Evolutionary conservation across 2,113 vertebrate species (phyloP).

Genomic region (Danio rerio): GRCz12tu NC_133189.1:33102501-33103000

Average conservation of each 20-base stretch:
- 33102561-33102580: slow-evolving; percentile 15
- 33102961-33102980: slow-evolving; percentile 64
- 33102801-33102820: slow-evolving; percentile 78
- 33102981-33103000: slow-evolving; percentile 45
- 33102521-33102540: not conserved
- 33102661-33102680: slow-evolving; percentile 70
- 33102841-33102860: slow-evolving; percentile 63
- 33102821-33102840: slow-evolving; percentile 75
- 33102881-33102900: slow-evolving; percentile 57
- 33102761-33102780: slow-evolving; percentile 39
- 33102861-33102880: slow-evolving; percentile 26
- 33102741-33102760: slow-evolving; percentile 24
- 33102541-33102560: not conserved
- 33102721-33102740: not conserved
- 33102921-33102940: slow-evolving; percentile 71
- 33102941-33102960: slow-evolving; percentile 64
- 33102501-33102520: slow-evolving; percentile 10
- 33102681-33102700: slow-evolving; percentile 74
- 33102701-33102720: slow-evolving; percentile 56
- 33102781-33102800: slow-evolving; percentile 67
- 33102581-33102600: slow-evolving; percentile 71
- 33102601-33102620: slow-evolving; percentile 61
- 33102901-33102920: slow-evolving; percentile 75
- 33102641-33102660: slow-evolving; percentile 73
- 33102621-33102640: slow-evolving; percentile 67